Evolutionary conservation across 2,888 invertebrate species (phyloP).

Genomic region (Meteorus cinctellus): DNA sequence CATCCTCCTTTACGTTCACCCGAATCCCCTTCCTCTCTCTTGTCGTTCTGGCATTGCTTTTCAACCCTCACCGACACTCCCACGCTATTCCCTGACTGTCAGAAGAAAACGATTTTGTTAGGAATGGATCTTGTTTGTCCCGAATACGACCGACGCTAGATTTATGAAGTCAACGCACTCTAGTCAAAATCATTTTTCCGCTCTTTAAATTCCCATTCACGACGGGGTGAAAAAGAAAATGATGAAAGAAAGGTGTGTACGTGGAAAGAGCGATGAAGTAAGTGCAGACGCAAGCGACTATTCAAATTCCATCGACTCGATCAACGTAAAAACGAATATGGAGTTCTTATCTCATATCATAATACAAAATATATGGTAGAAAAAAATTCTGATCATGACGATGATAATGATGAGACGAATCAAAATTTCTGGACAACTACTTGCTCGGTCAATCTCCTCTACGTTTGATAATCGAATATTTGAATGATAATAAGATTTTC

Average conservation of each 20-base stretch:
- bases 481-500: too few species aligned
- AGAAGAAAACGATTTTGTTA: constrained; percentile 64
- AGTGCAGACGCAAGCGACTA: not conserved
- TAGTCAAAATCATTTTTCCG: constrained; percentile 33
- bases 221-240: not conserved
- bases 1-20: constrained; percentile 38
- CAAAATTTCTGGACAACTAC: too few species aligned
- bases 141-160: constrained; percentile 54
- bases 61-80: constrained; percentile 53
- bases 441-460: too few species aligned
- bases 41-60: constrained; percentile 1
- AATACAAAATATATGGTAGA: not conserved
- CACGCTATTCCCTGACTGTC: constrained; percentile 42
- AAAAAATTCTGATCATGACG: not conserved
- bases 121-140: constrained; percentile 60
- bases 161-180: constrained; percentile 51
- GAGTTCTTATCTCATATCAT: not conserved
- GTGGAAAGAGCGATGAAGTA: not conserved
- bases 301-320: not conserved
- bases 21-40: constrained; percentile 23
- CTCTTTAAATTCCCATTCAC: constrained; percentile 17
- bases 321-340: not conserved
- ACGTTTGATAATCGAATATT: too few species aligned
- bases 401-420: too few species aligned
- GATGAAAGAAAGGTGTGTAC: not conserved